Evolutionary conservation across 2,797 vertebrate species (phyloP), one percentile per base, ranked within the genome.

Genomic region (Gambusia yucatana): DNA sequence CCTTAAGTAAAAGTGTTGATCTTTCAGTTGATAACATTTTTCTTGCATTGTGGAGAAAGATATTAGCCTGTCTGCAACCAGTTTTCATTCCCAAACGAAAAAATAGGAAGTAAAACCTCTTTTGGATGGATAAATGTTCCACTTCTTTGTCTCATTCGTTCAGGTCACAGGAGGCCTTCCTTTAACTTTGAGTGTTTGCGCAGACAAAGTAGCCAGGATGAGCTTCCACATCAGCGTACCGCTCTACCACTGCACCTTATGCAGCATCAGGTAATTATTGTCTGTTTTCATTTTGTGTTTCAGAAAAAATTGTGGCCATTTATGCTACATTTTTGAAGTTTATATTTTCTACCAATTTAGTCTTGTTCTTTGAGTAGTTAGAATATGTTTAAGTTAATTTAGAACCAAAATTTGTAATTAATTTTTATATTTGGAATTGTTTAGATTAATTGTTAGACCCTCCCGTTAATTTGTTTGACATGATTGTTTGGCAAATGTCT

Each of bases 161-260:
- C 89, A 94, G 94, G 91, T 90, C 94, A 97, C 75, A 96, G 97
- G 90, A 97, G 97, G 88, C 96, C 98, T n/a, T 99, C 98, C 86
- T 99, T 99, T 94, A 99, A 99, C 94, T 99, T 99, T 1, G 98
- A 99, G 97, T 99, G 98, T 96, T 96, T 99, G 93, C 97, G 98
- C 77, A 96, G 98, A 87, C 98, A 99, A 86, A 95, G 96, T 91
- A 99, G 98, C 95, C 97, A 98, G 83, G 98, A 99, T 8, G 97
- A 99, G 79, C 95, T 97, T 88, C 96, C 97, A 1, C 97, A 97
- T 90, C 98, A 97, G 88, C 97, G 95, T 82, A 98, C 98, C 0
- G 98, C 98, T 90, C 95, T 99, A 81, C 98, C 98, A 0, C 95
- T 99, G 85, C 98, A 99, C 93, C 96, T 99, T 87, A 98, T 99